Percentiles rank a stretch among this genome's conserved stretches.
Conservation (phyloP, 30 jellyfish, hydroid and myxozoan genomes). For the Turritopsis dohrnii region DNA sequence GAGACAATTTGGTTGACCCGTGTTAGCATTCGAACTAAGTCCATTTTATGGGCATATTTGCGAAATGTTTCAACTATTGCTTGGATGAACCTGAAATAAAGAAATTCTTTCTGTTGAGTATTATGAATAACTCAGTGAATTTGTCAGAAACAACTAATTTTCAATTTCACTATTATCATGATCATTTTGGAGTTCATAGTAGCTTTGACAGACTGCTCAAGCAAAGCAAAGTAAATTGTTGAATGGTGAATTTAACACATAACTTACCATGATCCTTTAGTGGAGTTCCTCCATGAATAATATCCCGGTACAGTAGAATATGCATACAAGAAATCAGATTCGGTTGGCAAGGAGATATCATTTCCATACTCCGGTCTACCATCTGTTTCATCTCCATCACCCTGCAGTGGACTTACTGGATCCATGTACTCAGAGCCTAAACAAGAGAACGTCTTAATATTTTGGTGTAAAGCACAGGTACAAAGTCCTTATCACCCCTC, state of each 20-base stretch:
- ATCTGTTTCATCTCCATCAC: constrained; percentile 48
- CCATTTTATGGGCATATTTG: constrained; percentile 93
- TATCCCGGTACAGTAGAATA: constrained; percentile 99
- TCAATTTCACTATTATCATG: too few species aligned
- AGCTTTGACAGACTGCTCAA: too few species aligned
- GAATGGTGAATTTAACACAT: neutral
- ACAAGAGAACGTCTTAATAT: neutral
- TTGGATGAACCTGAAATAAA: constrained; percentile 73
- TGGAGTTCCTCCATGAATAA: constrained; percentile 95
- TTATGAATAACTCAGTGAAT: neutral
- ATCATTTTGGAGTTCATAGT: too few species aligned
- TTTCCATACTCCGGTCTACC: constrained; percentile 78
- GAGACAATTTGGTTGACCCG: constrained; percentile 91
- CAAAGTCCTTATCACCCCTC: too few species aligned
- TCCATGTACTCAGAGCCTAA: constrained; percentile 97
- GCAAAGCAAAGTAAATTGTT: neutral
- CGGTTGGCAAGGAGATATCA: constrained; percentile 87
- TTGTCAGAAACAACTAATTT: neutral
- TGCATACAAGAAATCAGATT: constrained; percentile 87
- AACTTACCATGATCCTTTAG: constrained; percentile 86
- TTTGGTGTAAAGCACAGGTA: too few species aligned
- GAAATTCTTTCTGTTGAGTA: neutral
- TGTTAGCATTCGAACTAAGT: constrained; percentile 92
- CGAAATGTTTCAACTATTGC: constrained; percentile 84
- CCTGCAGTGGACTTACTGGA: constrained; percentile 35